Evolutionary conservation across 2,797 vertebrate genomes (phyloP), one percentile per base, ranked within the genome.

Genomic region (Myotis planiceps): DNA sequence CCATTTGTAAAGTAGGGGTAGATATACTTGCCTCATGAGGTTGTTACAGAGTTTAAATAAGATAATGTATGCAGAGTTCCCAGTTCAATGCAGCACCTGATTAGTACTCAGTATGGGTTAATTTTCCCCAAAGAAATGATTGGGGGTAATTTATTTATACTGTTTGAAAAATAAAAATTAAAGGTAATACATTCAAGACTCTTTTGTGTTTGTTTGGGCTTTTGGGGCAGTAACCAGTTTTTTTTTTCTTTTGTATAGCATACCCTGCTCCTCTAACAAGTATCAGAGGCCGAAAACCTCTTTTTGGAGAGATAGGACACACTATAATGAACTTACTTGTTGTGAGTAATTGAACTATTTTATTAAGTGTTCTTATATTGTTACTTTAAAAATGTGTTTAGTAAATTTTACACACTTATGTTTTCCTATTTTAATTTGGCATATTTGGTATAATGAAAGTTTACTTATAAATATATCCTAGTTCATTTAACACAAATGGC

Each of bases 261-360:
- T 99, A 99, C 97, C 99, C 99, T 95, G 98, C 98, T 45, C 92
- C 99, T 9, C 39, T 99, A 93, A 98, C 98, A 19, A 99, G 99
- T 92, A 96, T 99, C 69, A 99, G 99, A 95, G 98, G 99, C 94
- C 98, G 99, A 84, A 99, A 99, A 34, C 98, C 99, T 2, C 98
- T 99, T 87, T 99, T 99, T 55, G 98, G 99, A 97, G 99, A 99
- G 98, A 99, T 99, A 1, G 99, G 99, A 97, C 99, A 99, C 97
- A 99, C 99, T 49, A 99, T 99, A 93, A 99, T 99, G 99, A 99
- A 99, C 88, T 98, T 99, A 16, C 99, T 99, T 97, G 99, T 99
- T 97, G 99, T 99, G 97, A 99, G 99, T 99, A 98, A 79, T 85
- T 91, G 25, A 19, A 51, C 58, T 93, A 19, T 93, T 95, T 81